Conservation (phyloP, 2,797 vertebrate species). For the Chromis chromis region DNA sequence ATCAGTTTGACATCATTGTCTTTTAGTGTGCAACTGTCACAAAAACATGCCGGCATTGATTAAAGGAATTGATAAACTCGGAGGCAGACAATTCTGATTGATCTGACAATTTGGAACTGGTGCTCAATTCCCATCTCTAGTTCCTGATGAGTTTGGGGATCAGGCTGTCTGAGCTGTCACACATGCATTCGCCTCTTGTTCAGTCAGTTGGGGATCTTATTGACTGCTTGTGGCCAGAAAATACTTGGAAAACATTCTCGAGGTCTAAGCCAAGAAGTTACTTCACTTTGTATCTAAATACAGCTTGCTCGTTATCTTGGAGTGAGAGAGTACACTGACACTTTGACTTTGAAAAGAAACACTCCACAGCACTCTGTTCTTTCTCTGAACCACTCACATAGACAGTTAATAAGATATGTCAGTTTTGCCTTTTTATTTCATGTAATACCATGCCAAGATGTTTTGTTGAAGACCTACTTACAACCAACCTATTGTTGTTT, state of each 20-base stretch:
- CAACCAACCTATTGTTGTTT: too few relatives aligned
- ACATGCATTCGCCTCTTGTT: constrained; percentile 5
- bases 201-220: constrained; percentile 13
- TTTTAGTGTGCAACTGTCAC: too few relatives aligned
- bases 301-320: constrained; percentile 31
- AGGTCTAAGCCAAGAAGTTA: constrained; percentile 30
- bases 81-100: too few relatives aligned
- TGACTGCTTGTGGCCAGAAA: constrained; percentile 22
- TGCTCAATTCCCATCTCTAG: background rate
- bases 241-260: constrained; percentile 24
- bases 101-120: too few relatives aligned
- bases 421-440: background rate
- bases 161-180: background rate
- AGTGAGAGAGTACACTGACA: background rate
- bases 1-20: too few relatives aligned
- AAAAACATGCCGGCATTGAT: too few relatives aligned
- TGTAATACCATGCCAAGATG: background rate
- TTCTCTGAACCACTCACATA: background rate
- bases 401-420: background rate
- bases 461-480: too few relatives aligned
- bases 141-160: constrained; percentile 14
- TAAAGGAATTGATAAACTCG: too few relatives aligned
- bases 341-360: constrained; percentile 9
- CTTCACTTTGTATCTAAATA: constrained; percentile 41
- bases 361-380: background rate